Evolutionary conservation across 2,797 vertebrate species (phyloP).

Genomic region (Poeciliopsis presidionis): DNA sequence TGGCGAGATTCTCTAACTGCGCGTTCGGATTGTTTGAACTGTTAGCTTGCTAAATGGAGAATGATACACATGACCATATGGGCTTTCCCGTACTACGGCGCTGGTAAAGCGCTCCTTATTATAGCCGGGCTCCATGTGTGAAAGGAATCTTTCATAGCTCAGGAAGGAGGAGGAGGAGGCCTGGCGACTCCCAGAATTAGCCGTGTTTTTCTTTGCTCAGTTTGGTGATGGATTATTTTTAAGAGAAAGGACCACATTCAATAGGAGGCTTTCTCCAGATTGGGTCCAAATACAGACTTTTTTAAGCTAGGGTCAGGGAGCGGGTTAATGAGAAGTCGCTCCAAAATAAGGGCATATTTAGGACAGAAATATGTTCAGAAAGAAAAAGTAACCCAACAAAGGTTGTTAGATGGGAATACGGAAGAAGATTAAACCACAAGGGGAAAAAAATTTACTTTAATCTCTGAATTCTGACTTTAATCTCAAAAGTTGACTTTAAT

Average conservation of each 20-base stretch:
- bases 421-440: too few species aligned
- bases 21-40: conserved; percentile 61
- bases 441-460: neutral
- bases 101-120: conserved; percentile 63
- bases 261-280: conserved; percentile 70
- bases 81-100: conserved; percentile 58
- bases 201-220: conserved; percentile 80
- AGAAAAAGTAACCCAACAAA: conserved; percentile 31
- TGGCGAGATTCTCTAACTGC: conserved; percentile 21
- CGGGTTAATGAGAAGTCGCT: conserved; percentile 56
- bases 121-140: conserved; percentile 68
- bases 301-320: conserved; percentile 44
- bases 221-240: conserved; percentile 79
- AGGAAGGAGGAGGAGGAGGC: conserved; percentile 74
- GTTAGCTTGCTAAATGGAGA: conserved; percentile 64
- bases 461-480: too few species aligned
- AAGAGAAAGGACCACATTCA: conserved; percentile 74
- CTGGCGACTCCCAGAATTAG: conserved; percentile 77
- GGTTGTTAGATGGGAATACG: conserved; percentile 7
- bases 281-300: conserved; percentile 63
- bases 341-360: conserved; percentile 35
- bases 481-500: too few species aligned
- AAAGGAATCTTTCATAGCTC: conserved; percentile 80
- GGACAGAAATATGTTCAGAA: conserved; percentile 22
- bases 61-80: conserved; percentile 68